phyloP scores from a whole-genome alignment of 2,797 vertebrate species.

The Epinephelus malabaricus region DNA sequence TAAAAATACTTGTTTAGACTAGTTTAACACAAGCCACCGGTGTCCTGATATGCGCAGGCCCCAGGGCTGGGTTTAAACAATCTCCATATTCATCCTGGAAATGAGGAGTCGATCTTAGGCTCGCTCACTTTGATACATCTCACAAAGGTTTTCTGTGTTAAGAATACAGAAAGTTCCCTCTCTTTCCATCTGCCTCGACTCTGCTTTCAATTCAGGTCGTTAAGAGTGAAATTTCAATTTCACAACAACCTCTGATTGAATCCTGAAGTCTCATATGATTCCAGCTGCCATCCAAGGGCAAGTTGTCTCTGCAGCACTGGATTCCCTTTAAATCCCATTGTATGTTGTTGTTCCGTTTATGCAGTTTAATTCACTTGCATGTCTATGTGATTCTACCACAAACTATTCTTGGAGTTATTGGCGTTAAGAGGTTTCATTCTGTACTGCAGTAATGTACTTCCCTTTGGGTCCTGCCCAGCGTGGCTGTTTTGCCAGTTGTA shows the following conservation, averaged over 20 bases:
- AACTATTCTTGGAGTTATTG: slow-evolving; percentile 27
- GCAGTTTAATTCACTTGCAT: slow-evolving; percentile 21
- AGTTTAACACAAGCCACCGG: slow-evolving; percentile 49
- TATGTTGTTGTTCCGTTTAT: slow-evolving; percentile 28
- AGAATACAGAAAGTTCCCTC: slow-evolving; percentile 43
- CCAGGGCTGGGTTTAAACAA: slow-evolving; percentile 37
- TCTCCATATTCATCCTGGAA: slow-evolving; percentile 64
- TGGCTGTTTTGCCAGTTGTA: slow-evolving; percentile 43
- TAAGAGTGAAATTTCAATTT: slow-evolving; percentile 59
- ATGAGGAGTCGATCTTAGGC: slow-evolving; percentile 35
- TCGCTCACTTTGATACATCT: slow-evolving; percentile 44
- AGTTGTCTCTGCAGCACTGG: slow-evolving; percentile 2
- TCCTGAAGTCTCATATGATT: slow-evolving; percentile 49
- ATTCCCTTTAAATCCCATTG: slow-evolving; percentile 26
- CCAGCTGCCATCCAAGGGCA: slow-evolving; percentile 19
- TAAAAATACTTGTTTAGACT: slow-evolving; percentile 53
- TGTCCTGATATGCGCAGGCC: slow-evolving; percentile 53
- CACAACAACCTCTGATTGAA: slow-evolving; percentile 50
- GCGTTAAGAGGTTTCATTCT: slow-evolving; percentile 28
- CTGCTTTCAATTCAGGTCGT: slow-evolving; percentile 62
- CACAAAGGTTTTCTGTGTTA: slow-evolving; percentile 67
- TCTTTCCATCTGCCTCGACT: slow-evolving; percentile 47
- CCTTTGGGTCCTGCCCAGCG: slow-evolving; percentile 6
- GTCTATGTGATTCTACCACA: slow-evolving; percentile 26
- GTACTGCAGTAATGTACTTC: slow-evolving; percentile 19